These are phyloP conservation scores for Eristalis tenax DNA, from an alignment of 2,888 invertebrate species.

Conservation along the genomic window DNA sequence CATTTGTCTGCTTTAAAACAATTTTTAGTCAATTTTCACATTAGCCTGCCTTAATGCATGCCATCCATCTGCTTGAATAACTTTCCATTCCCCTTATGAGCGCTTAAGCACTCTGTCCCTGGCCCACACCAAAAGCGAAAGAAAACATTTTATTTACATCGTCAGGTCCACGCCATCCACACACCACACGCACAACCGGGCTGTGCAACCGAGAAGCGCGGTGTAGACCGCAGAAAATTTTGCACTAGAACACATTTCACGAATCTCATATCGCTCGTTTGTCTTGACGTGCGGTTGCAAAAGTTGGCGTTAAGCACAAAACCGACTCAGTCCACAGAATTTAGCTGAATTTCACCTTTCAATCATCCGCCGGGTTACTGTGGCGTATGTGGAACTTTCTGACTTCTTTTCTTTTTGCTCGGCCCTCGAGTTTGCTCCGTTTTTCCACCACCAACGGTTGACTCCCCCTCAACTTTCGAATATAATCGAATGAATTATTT, in stretches of 20 bases:
- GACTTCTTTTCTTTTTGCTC: too few species aligned
- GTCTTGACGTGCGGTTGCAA: slow-evolving; percentile 13
- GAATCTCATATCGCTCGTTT: slow-evolving; percentile 2
- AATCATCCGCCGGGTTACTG: not conserved
- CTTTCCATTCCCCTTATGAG: not conserved
- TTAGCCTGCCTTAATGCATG: too few species aligned
- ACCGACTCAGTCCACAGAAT: not conserved
- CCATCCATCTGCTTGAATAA: not conserved
- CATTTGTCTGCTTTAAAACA: not conserved
- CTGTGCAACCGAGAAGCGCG: too few species aligned
- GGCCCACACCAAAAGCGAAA: not conserved
- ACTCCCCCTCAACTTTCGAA: not conserved
- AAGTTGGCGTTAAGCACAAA: not conserved
- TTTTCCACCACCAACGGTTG: not conserved
- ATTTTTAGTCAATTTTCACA: not conserved
- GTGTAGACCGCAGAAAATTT: not conserved
- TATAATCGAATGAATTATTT: slow-evolving; percentile 2
- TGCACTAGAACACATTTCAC: not conserved
- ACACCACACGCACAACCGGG: too few species aligned
- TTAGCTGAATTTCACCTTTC: not conserved
- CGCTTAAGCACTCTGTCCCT: not conserved
- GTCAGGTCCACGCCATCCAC: too few species aligned
- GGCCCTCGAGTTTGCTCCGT: not conserved
- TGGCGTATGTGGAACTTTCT: not conserved
- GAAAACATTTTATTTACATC: not conserved